phyloP scores from a whole-genome alignment of 2,113 vertebrate genomes.

The Proteles cristata region DNA sequence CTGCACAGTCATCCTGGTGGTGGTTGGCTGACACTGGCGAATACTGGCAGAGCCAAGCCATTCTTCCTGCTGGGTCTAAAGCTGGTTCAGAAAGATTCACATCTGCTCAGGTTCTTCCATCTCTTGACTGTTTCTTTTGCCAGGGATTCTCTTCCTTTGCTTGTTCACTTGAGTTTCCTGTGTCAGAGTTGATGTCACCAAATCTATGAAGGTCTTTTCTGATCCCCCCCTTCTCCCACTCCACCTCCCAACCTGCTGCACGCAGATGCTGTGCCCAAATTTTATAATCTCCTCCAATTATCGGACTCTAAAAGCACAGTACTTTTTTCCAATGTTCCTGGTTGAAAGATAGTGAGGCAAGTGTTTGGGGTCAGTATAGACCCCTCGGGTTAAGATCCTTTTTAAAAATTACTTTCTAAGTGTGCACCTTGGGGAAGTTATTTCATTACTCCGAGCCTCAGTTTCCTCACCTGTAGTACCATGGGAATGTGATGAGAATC shows the following conservation, averaged over 20 bases:
- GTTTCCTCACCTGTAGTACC: neutral
- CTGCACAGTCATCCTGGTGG: too few species aligned
- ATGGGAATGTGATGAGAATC: neutral
- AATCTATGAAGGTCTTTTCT: neutral
- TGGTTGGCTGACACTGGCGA: neutral
- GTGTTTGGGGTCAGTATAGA: neutral
- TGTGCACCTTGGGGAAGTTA: neutral
- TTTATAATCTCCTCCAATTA: neutral
- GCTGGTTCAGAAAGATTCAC: neutral
- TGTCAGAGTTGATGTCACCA: neutral
- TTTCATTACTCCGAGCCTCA: neutral
- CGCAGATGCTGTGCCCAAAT: neutral
- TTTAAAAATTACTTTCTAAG: neutral
- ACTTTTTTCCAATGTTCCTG: neutral
- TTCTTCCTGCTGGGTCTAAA: neutral
- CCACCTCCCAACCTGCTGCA: neutral
- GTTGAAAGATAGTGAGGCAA: neutral
- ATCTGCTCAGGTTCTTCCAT: neutral
- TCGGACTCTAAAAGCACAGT: neutral
- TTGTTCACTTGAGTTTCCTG: neutral
- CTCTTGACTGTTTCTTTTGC: neutral
- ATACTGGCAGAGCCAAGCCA: neutral
- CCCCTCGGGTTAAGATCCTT: neutral
- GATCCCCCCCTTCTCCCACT: accelerated
- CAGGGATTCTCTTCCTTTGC: neutral